These are phyloP conservation scores for Tadarida brasiliensis DNA, from an alignment of 2,797 vertebrate species.

Conservation along the genomic window DNA sequence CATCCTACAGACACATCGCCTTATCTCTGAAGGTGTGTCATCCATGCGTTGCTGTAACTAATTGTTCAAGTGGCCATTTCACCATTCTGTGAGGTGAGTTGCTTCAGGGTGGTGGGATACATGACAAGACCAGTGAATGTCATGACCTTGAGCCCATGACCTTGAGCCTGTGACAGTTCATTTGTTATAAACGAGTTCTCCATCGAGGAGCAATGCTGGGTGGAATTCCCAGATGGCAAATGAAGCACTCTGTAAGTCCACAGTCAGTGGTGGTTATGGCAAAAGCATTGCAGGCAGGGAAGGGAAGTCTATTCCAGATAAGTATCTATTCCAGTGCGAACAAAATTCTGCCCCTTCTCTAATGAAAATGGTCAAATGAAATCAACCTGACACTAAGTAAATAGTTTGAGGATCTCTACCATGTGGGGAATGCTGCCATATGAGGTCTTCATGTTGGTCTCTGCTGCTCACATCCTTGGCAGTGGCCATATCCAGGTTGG, in stretches of 20 bases:
- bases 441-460: neutral
- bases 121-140: conserved; percentile 61
- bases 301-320: neutral
- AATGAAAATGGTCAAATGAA: neutral
- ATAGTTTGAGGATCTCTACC: neutral
- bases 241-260: conserved; percentile 7
- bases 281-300: conserved; percentile 1
- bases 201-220: conserved; percentile 68
- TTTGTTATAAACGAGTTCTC: conserved; percentile 73
- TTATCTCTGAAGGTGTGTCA: conserved; percentile 29
- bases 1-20: neutral
- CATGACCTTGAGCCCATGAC: conserved; percentile 26
- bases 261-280: conserved; percentile 51
- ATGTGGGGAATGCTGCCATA: neutral
- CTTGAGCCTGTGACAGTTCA: conserved; percentile 69
- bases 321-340: neutral
- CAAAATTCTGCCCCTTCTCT: neutral
- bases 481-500: neutral
- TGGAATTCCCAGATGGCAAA: conserved; percentile 73
- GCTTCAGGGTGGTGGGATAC: conserved; percentile 55
- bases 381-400: neutral
- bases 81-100: conserved; percentile 65
- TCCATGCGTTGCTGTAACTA: conserved; percentile 57
- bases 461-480: neutral
- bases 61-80: conserved; percentile 42